These are phyloP conservation scores for Pagetopsis macropterus DNA, from an alignment of 2,797 vertebrate species.

Conservation along the genomic window DNA sequence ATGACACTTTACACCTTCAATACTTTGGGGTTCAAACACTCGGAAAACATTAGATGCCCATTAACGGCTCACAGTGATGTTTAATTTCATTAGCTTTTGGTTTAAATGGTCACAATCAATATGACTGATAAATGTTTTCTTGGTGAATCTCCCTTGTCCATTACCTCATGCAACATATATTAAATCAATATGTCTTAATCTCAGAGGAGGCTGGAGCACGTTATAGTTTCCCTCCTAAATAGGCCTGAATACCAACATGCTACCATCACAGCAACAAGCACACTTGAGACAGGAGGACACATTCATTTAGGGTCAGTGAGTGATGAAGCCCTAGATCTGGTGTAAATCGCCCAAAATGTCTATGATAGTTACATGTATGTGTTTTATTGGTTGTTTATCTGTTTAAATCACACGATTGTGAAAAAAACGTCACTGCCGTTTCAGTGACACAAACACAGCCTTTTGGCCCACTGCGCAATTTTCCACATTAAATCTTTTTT, in stretches of 20 bases:
- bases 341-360: slow-evolving; percentile 9
- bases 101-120: neutral
- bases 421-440: slow-evolving; percentile 24
- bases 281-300: slow-evolving; percentile 28
- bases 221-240: slow-evolving; percentile 10
- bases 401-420: slow-evolving; percentile 29
- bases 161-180: slow-evolving; percentile 23
- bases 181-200: slow-evolving; percentile 30
- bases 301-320: slow-evolving; percentile 40
- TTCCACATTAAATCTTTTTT: neutral
- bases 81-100: slow-evolving; percentile 1
- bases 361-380: slow-evolving; percentile 22
- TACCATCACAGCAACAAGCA: slow-evolving; percentile 2
- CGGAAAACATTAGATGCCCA: neutral
- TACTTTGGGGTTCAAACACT: neutral
- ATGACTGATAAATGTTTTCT: neutral
- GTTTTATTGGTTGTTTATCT: slow-evolving; percentile 7
- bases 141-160: neutral
- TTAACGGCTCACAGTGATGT: neutral
- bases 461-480: slow-evolving; percentile 27
- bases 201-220: slow-evolving; percentile 25
- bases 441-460: slow-evolving; percentile 29
- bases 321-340: slow-evolving; percentile 35
- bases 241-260: slow-evolving; percentile 31
- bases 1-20: neutral